Evolutionary conservation across 2,113 vertebrate species (phyloP).

Genomic region (Callocephalon fimbriatum): DNA sequence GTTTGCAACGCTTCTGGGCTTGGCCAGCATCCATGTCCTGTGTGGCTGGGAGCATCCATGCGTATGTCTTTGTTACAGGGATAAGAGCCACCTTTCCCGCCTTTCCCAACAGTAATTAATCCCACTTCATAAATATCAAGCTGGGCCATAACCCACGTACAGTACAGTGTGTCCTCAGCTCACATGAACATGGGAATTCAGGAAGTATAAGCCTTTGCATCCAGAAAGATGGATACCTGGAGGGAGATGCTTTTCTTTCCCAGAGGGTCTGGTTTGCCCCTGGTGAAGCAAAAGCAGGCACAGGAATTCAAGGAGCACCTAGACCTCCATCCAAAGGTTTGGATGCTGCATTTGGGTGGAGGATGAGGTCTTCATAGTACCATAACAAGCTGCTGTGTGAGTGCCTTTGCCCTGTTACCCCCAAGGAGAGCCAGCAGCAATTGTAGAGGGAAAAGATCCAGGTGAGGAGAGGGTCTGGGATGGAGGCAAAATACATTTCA

Average conservation of each 20-base stretch:
- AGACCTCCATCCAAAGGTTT: not conserved
- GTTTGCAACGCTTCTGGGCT: not conserved
- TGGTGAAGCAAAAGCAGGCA: too few relatives aligned
- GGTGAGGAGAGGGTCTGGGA: not conserved
- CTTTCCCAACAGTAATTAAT: too few relatives aligned
- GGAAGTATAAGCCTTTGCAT: not conserved
- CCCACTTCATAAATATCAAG: fast-evolving
- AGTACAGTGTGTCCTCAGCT: not conserved
- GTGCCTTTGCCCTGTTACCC: too few relatives aligned
- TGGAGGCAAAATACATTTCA: not conserved
- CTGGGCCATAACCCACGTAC: not conserved
- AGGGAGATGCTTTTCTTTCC: not conserved
- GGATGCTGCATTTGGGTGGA: not conserved
- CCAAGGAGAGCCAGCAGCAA: not conserved
- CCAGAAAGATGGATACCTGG: not conserved
- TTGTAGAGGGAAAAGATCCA: fast-evolving
- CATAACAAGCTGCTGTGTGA: too few relatives aligned
- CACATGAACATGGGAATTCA: not conserved
- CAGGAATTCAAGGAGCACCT: not conserved
- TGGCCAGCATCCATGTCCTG: fast-evolving
- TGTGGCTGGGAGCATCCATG: not conserved
- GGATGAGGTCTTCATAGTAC: fast-evolving
- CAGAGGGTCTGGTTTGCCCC: not conserved
- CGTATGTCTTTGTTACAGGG: fast-evolving
- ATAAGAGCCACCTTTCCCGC: not conserved